Evolutionary conservation across 2,113 vertebrate species (phyloP), one percentile per base, ranked within the genome.

Genomic region (Cisticola juncidis): DNA sequence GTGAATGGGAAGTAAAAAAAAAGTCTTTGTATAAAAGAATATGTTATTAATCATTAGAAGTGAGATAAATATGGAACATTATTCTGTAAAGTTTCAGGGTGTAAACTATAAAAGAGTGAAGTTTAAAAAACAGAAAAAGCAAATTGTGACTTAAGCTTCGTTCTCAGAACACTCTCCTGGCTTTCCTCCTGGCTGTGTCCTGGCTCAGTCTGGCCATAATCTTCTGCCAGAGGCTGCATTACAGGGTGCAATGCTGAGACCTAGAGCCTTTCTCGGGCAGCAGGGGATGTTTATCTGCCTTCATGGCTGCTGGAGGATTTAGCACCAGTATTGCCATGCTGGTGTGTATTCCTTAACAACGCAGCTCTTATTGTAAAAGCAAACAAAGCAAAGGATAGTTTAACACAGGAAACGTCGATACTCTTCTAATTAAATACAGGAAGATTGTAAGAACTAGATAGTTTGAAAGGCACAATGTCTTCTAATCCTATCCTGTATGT

Each of bases 251-350:
- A 14, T 12, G 31, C 38, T 1, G 3, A 11, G 29, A 38, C 45
- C 36, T 8, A 1, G 58, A 72, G 48, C 54, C 50, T 6, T 47
- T 23, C 14, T 16, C 2, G 22, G 45, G 56, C 35, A 21, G 25
- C 29, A 7, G 51, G 12, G 10, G 15, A 8, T 9, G 9, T 1
- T 0, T 12, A 5, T 44, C 25, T 40, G 26, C 11, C 5, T 29
- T 17, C 14, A 0, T 16, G 45, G 3, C 14, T 42, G 19, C 47
- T 51, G 69, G 2, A 11, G 45, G 69, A 29, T 6, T 51, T 47
- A 35, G 69, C 51, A 16, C 25, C 24, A 9, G 21, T 48, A 16
- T 14, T 71, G 42, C 22, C 1, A 0, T 28, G 6, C 21, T 51
- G 12, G 29, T 60, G 44, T 62, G 64, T 36, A 42, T 74, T 80